Evolutionary conservation across 2,113 vertebrate species (phyloP).

Genomic region (Donacobius atricapilla): DNA sequence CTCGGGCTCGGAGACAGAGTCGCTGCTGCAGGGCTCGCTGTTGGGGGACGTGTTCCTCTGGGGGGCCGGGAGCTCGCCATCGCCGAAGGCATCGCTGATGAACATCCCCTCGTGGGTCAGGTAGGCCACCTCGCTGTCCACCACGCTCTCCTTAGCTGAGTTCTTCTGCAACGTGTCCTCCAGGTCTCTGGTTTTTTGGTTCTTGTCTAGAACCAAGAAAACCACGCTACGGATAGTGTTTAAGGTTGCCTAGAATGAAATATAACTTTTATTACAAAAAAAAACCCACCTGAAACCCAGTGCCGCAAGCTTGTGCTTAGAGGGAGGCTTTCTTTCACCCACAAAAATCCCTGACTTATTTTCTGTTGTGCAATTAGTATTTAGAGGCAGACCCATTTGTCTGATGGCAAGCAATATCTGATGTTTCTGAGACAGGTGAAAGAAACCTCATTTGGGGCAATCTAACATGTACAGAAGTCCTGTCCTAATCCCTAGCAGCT

Average conservation of each 20-base stretch:
- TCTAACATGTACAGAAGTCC: not conserved
- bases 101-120: constrained; percentile 95
- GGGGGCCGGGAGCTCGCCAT: constrained; percentile 74
- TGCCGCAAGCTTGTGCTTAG: not conserved
- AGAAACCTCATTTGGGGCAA: constrained; percentile 18
- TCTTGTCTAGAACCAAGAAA: constrained; percentile 88
- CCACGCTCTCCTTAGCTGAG: constrained; percentile 50
- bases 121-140: constrained; percentile 90
- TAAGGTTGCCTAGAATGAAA: constrained; percentile 83
- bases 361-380: not conserved
- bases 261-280: constrained; percentile 21
- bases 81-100: constrained; percentile 88
- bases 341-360: not conserved
- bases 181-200: constrained; percentile 80
- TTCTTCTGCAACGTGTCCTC: constrained; percentile 69
- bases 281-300: not conserved
- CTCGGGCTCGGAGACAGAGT: constrained; percentile 80
- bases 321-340: not conserved
- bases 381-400: not conserved
- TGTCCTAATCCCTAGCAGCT: not conserved
- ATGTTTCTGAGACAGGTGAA: not conserved
- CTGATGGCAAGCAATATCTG: not conserved
- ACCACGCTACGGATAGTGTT: constrained; percentile 86
- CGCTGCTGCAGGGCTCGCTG: constrained; percentile 75
- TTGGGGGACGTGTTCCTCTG: constrained; percentile 71